Evolutionary conservation across 2,888 invertebrate genomes (phyloP).

Genomic region (Poecilobothrus nobilitatus): DNA sequence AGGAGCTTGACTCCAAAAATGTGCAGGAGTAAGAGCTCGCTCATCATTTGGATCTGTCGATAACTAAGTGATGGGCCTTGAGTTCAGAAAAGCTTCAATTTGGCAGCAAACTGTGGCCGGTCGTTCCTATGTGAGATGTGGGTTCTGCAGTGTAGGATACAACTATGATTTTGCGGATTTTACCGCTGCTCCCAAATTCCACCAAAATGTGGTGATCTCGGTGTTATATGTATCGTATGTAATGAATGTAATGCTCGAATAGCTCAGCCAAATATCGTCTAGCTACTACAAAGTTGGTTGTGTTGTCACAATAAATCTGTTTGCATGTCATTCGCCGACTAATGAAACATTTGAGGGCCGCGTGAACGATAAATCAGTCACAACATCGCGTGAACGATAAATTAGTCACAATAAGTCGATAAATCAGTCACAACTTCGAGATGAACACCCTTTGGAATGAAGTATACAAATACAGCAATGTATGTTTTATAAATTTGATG

Average conservation of each 20-base stretch:
- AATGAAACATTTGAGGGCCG: constrained; percentile 21
- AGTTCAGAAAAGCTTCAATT: too few species aligned
- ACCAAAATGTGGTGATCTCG: constrained; percentile 19
- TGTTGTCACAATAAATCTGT: constrained; percentile 21
- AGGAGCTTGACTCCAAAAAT: neutral
- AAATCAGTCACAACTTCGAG: constrained; percentile 17
- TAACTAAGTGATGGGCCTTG: neutral
- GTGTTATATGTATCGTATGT: too few species aligned
- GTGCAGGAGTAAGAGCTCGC: neutral
- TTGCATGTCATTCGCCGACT: constrained; percentile 17
- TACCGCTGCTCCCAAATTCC: constrained; percentile 19
- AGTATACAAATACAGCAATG: constrained; percentile 11
- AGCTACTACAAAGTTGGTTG: constrained; percentile 21
- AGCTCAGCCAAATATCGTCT: constrained; percentile 19
- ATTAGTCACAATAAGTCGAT: constrained; percentile 14
- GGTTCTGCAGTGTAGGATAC: neutral
- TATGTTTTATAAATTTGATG: constrained; percentile 9
- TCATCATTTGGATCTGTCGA: neutral
- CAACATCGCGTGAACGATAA: constrained; percentile 13
- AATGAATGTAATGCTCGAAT: neutral
- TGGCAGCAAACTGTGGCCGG: too few species aligned
- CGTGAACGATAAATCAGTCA: constrained; percentile 17
- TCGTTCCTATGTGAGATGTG: too few species aligned
- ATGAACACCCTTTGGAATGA: constrained; percentile 15
- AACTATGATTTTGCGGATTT: constrained; percentile 8